These are phyloP conservation scores for Oscheius sp. DNA, from an alignment of 2,888 invertebrate genomes.

Conservation along the genomic window DNA sequence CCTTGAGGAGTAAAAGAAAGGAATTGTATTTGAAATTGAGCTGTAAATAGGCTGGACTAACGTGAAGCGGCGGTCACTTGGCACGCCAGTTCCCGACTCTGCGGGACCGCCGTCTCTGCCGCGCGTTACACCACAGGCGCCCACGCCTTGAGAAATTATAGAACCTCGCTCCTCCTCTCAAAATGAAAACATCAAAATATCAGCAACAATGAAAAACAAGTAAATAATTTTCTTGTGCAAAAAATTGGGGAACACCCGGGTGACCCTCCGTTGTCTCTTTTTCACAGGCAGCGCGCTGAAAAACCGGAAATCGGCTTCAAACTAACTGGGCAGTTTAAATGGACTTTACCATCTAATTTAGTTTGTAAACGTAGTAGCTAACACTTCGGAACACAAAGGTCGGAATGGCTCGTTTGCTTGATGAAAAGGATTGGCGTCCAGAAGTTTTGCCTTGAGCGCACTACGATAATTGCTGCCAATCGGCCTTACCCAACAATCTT, in stretches of 20 bases:
- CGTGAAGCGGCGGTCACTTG: slow-evolving; percentile 34
- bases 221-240: too few species aligned
- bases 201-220: background rate
- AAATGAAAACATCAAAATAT: slow-evolving; percentile 22
- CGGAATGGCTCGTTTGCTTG: background rate
- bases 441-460: slow-evolving; percentile 25
- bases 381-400: background rate
- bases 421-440: slow-evolving; percentile 4
- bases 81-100: slow-evolving; percentile 36
- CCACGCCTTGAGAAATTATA: slow-evolving; percentile 38
- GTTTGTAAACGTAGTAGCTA: too few species aligned
- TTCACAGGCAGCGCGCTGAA: background rate
- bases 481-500: slow-evolving; percentile 19
- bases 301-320: slow-evolving; percentile 9
- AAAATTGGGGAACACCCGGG: too few species aligned
- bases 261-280: background rate
- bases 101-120: slow-evolving; percentile 36
- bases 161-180: slow-evolving; percentile 33
- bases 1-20: background rate
- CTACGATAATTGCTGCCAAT: slow-evolving; percentile 31
- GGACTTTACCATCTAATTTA: background rate
- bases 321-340: background rate
- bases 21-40: background rate
- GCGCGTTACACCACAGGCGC: slow-evolving; percentile 33
- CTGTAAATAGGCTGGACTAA: slow-evolving; percentile 10